Conservation (phyloP, 2,888 invertebrate genomes). For the Ochropleura plecta region DNA sequence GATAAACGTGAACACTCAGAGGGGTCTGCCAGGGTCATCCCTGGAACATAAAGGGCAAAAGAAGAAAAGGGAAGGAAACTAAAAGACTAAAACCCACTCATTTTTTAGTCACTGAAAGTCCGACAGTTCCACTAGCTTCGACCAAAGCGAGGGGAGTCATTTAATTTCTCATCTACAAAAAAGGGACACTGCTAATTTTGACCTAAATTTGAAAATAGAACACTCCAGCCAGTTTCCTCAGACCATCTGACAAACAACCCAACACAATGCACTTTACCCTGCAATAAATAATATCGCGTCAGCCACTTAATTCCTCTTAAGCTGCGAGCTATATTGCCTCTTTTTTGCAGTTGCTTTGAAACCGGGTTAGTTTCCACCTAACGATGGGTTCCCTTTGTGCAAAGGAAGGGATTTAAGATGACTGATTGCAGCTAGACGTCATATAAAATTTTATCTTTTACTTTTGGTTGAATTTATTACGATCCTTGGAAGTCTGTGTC, state of each 20-base stretch:
- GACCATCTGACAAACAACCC: neutral
- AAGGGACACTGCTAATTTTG: neutral
- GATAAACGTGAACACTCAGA: neutral
- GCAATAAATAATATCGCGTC: constrained; percentile 42
- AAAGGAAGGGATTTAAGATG: constrained; percentile 54
- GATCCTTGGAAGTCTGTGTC: constrained; percentile 9
- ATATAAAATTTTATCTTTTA: constrained; percentile 44
- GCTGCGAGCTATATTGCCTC: constrained; percentile 11
- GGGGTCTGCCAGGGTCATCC: too few relatives aligned
- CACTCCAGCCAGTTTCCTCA: neutral
- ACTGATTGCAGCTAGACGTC: constrained; percentile 62
- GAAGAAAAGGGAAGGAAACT: too few relatives aligned
- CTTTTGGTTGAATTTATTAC: constrained; percentile 49
- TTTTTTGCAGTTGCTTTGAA: constrained; percentile 47
- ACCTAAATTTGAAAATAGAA: neutral
- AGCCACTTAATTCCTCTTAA: constrained; percentile 29
- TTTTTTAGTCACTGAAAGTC: too few relatives aligned
- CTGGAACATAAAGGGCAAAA: too few relatives aligned
- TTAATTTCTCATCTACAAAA: too few relatives aligned
- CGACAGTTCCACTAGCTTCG: too few relatives aligned
- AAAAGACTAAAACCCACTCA: too few relatives aligned
- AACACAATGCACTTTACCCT: constrained; percentile 30
- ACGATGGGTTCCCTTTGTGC: constrained; percentile 49
- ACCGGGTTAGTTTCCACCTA: constrained; percentile 31
- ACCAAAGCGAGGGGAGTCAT: too few relatives aligned